phyloP scores from a whole-genome alignment of 2,888 invertebrate genomes.

The Cheilosia soror region DNA sequence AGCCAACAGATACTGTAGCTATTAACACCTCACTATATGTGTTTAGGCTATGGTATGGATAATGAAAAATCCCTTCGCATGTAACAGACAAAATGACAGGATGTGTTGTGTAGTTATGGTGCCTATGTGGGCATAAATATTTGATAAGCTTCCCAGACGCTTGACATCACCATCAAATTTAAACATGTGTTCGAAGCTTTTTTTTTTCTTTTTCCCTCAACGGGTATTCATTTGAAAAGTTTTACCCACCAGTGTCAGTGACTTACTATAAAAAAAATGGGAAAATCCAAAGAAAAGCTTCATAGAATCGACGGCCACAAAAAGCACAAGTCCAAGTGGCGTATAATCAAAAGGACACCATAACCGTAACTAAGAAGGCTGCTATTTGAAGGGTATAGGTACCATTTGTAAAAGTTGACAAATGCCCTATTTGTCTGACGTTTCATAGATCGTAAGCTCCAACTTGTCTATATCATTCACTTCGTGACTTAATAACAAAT shows the following conservation, averaged over 20 bases:
- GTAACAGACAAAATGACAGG: slow-evolving; percentile 27
- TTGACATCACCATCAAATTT: slow-evolving; percentile 76
- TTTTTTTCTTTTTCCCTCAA: neutral
- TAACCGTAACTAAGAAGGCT: neutral
- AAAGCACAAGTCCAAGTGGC: neutral
- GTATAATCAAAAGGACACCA: slow-evolving; percentile 48
- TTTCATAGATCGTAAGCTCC: slow-evolving; percentile 28
- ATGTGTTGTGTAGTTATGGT: slow-evolving; percentile 14
- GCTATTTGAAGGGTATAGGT: neutral
- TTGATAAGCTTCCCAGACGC: slow-evolving; percentile 56
- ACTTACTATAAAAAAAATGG: slow-evolving; percentile 22
- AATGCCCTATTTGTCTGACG: slow-evolving; percentile 42
- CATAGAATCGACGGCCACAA: slow-evolving; percentile 18
- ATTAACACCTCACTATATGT: slow-evolving; percentile 37
- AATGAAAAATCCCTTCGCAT: slow-evolving; percentile 38
- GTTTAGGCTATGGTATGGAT: slow-evolving; percentile 39
- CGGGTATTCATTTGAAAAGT: neutral
- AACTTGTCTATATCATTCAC: slow-evolving; percentile 60
- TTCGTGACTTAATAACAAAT: slow-evolving; percentile 60
- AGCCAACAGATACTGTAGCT: slow-evolving; percentile 5
- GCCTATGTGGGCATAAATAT: slow-evolving; percentile 41
- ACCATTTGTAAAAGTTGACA: slow-evolving; percentile 53
- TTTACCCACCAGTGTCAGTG: slow-evolving; percentile 6
- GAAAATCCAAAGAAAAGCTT: slow-evolving; percentile 27
- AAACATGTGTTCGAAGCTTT: slow-evolving; percentile 42